phyloP scores from a whole-genome alignment of 2,797 vertebrate species.

The Leptoclinus maculatus region DNA sequence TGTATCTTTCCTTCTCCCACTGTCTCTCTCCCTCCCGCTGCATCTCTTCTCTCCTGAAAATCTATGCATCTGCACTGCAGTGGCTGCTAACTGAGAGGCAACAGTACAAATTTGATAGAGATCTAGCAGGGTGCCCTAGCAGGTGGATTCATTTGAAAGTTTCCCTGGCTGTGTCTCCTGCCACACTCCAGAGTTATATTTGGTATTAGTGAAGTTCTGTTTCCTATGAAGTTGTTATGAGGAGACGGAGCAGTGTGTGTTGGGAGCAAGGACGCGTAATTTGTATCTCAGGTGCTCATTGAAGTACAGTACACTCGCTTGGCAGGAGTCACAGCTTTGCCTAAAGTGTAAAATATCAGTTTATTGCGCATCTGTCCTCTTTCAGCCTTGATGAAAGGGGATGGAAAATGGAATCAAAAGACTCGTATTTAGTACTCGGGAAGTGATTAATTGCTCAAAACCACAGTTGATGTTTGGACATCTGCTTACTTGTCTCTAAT shows the following conservation, averaged over 20 bases:
- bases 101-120: constrained; percentile 48
- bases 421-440: constrained; percentile 51
- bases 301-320: constrained; percentile 48
- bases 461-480: constrained; percentile 63
- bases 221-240: constrained; percentile 50
- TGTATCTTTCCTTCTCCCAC: constrained; percentile 46
- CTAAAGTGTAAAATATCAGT: constrained; percentile 37
- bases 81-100: constrained; percentile 34
- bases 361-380: constrained; percentile 65
- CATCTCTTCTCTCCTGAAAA: constrained; percentile 28
- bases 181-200: constrained; percentile 44
- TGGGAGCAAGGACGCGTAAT: constrained; percentile 43
- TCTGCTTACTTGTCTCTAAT: constrained; percentile 71
- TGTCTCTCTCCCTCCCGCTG: neutral
- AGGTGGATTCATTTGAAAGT: constrained; percentile 59
- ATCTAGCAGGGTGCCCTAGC: constrained; percentile 43
- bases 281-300: constrained; percentile 52
- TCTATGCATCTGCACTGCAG: constrained; percentile 51
- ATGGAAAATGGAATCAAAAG: constrained; percentile 62
- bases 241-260: constrained; percentile 27
- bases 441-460: constrained; percentile 71
- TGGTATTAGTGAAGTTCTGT: constrained; percentile 46
- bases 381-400: constrained; percentile 52
- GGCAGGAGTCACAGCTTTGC: constrained; percentile 32
- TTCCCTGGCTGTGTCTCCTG: constrained; percentile 47